Base-by-base conservation (phyloP, 2,888 invertebrate species). In the Cetonia aurata region DNA sequence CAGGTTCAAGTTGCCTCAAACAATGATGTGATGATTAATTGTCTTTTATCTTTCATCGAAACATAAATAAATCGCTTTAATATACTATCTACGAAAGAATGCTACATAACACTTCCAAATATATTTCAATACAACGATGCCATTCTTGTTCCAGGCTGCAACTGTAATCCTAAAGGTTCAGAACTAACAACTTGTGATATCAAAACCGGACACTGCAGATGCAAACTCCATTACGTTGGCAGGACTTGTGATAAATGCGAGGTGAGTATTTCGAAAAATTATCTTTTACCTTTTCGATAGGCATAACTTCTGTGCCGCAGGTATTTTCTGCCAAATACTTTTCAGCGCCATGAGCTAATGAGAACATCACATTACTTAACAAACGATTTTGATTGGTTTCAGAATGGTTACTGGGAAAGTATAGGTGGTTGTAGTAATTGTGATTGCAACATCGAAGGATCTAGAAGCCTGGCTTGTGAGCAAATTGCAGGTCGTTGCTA, bases 351-450 rank as follows among this genome's bases (percentile, higher is more conserved):
- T n/a, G n/a, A n/a, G n/a, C n/a, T n/a, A n/a, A n/a, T n/a, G n/a
- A n/a, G n/a, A n/a, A n/a, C n/a, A n/a, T n/a, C n/a, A 1, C 37
- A 37, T 37, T 3, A 10, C 37, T 37, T 37, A 10, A 8, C 37
- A 37, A 37, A 1, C 37, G 10, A 37, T 6, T 8, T 37, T 37
- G 1, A 37, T 37, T 37, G 37, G 10, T 77, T 78, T 13, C 80
- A 92, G 90, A 86, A 88, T 75, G 93, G 93, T 8, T 92, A 90
- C 84, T 95, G 95, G 93, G 94, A 94, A 73, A 83, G 93, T 48
- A 86, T 86, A 3, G 88, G 91, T 8, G 96, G 95, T 48, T 98
- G 98, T 82, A 86, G 88, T 53, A 87, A 90, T n/a, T 99, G 99
- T 83, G 88, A 89, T 69, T 98, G 98, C 85, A 90, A 93, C 82